Conservation (phyloP, 1,140 invertebrate genomes). For the Tetraneura akinire region DNA sequence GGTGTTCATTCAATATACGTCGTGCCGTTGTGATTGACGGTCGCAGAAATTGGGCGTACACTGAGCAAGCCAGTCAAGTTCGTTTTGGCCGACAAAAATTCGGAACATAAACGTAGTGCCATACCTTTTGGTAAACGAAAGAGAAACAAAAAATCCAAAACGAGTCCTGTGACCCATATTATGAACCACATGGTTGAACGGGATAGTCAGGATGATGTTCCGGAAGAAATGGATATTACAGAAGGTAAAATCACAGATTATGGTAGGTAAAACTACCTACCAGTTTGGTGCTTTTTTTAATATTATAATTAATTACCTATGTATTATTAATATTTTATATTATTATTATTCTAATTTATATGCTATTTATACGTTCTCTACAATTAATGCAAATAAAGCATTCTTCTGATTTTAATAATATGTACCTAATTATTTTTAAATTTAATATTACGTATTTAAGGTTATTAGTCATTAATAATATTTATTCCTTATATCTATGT, state of each 20-base stretch:
- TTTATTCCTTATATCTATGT: too few relatives aligned
- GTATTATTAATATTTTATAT: too few relatives aligned
- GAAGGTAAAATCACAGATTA: constrained; percentile 73
- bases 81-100: constrained; percentile 72
- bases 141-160: constrained; percentile 63
- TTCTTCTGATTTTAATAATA: too few relatives aligned
- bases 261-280: too few relatives aligned
- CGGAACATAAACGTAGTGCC: constrained; percentile 59
- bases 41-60: constrained; percentile 81
- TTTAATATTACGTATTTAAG: too few relatives aligned
- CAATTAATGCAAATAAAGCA: too few relatives aligned
- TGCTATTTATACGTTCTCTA: too few relatives aligned
- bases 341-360: too few relatives aligned
- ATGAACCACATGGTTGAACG: constrained; percentile 75
- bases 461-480: too few relatives aligned
- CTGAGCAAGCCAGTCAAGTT: constrained; percentile 83
- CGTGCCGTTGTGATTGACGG: constrained; percentile 18
- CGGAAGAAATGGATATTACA: constrained; percentile 86
- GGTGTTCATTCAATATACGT: background rate
- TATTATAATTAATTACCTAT: too few relatives aligned
- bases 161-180: constrained; percentile 65
- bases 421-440: too few relatives aligned
- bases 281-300: too few relatives aligned
- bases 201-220: constrained; percentile 69
- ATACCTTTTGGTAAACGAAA: constrained; percentile 61